These are phyloP conservation scores for Leucopsar rothschildi DNA, from an alignment of 2,113 vertebrate species.

Conservation along the genomic window DNA sequence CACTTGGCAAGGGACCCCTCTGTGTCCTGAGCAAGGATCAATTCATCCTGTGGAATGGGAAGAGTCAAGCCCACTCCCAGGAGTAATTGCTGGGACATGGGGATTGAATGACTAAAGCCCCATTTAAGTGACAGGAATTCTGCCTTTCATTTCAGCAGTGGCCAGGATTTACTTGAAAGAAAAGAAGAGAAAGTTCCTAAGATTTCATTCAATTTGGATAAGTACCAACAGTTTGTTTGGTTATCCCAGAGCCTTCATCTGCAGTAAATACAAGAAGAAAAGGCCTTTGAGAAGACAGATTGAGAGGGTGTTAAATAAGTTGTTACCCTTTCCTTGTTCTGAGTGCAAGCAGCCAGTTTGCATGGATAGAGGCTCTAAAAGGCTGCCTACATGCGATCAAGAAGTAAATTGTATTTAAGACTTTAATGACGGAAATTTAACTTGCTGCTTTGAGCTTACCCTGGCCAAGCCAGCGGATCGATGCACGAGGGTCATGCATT, in stretches of 20 bases:
- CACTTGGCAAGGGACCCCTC: not conserved
- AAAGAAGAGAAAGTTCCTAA: not conserved
- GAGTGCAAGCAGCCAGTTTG: not conserved
- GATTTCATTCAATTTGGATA: constrained; percentile 35
- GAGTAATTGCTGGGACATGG: constrained; percentile 9
- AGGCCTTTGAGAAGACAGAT: constrained; percentile 19
- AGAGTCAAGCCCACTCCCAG: not conserved
- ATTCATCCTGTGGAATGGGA: not conserved
- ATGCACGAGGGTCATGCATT: not conserved
- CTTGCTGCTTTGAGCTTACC: not conserved
- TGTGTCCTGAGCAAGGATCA: not conserved
- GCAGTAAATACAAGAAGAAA: constrained; percentile 18
- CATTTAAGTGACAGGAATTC: not conserved
- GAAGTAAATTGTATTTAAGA: not conserved
- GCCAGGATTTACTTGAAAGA: constrained; percentile 2
- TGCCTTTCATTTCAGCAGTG: not conserved
- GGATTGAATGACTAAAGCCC: constrained; percentile 31
- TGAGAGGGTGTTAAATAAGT: not conserved
- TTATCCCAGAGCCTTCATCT: constrained; percentile 12
- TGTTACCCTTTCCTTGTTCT: constrained; percentile 13
- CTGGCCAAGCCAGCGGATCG: not conserved
- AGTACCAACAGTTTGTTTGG: constrained; percentile 39
- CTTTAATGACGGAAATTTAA: not conserved
- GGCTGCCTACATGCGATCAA: not conserved
- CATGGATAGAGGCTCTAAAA: not conserved